Base-by-base conservation (phyloP, 2,113 vertebrate species). In the Ctenodactylus gundi region DNA sequence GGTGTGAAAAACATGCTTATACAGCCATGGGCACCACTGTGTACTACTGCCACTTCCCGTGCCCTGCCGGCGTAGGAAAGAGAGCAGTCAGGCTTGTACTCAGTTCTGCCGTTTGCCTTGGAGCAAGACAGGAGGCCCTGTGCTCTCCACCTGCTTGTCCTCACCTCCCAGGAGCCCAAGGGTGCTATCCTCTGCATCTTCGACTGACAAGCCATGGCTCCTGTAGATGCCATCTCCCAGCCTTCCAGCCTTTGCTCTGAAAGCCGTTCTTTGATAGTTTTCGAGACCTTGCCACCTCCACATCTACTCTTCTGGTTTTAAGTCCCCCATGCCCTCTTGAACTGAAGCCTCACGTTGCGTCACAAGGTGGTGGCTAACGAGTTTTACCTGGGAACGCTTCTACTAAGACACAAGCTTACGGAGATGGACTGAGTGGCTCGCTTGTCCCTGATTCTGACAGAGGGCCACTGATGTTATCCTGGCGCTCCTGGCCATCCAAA, bases 1-100 rank as follows among this genome's bases (percentile, higher is more conserved):
- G 57, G 39, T 10, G 7, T 49, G 55, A 21, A 13, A 12, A 15
- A 41, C 6, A 3, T 0, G 2, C n/a, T 29, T 23, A 3, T 8
- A 10, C 17, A 51, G 9, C 67, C 29, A 23, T 9, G 18, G 12
- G 20, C n/a, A n/a, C 49, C 14, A 25, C 53, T 18, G 82, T 4
- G 20, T 36, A n/a, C 10, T 2, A 6, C 15, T 13, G 3, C 15
- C n/a, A 8, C 27, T 67, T 70, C 2, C 29, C 36, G 23, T 36
- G 29, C 84, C 31, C 6, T 4, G 4, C 39, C 23, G 51, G n/a
- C 60, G 36, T 68, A 4, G 34, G 53, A 68, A 20, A 3, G 53
- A 46, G 34, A 15, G 29, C 15, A 18, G 1, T 4, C 14, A 27
- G n/a, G 27, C 53, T 58, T 11, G 53, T 4, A 27, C 10, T 7